Conservation (phyloP, 2,888 invertebrate genomes). For the Ptychoptera contaminata region DNA sequence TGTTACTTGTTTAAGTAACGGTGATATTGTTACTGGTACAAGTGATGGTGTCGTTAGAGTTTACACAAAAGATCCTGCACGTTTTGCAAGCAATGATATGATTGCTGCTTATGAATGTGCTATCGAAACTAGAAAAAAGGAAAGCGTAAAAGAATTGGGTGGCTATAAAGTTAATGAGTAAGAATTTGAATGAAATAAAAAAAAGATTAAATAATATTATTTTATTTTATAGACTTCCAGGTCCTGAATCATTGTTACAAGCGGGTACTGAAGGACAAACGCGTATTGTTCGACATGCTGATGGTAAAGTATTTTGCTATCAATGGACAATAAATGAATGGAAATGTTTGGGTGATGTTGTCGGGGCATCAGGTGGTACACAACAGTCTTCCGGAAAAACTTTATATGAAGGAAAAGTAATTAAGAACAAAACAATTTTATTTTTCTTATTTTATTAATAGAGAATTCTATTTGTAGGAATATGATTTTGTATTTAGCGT, state of each 20-base stretch:
- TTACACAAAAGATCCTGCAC: slow-evolving; percentile 55
- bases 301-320: slow-evolving; percentile 60
- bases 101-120: slow-evolving; percentile 55
- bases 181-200: slow-evolving; percentile 17
- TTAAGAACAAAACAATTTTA: neutral
- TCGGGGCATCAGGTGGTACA: slow-evolving; percentile 55
- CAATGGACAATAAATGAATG: slow-evolving; percentile 60
- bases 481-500: slow-evolving; percentile 94
- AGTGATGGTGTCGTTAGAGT: slow-evolving; percentile 81
- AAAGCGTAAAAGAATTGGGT: slow-evolving; percentile 56
- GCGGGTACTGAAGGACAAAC: slow-evolving; percentile 78
- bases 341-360: slow-evolving; percentile 79
- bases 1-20: slow-evolving; percentile 63
- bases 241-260: slow-evolving; percentile 55
- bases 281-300: slow-evolving; percentile 59
- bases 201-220: neutral
- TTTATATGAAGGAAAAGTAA: slow-evolving; percentile 57
- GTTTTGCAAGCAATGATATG: slow-evolving; percentile 49
- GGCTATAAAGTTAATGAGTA: slow-evolving; percentile 75
- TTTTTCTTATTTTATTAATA: slow-evolving; percentile 4
- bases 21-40: slow-evolving; percentile 76
- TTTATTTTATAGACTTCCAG: slow-evolving; percentile 48
- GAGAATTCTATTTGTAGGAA: slow-evolving; percentile 30
- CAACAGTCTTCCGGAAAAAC: slow-evolving; percentile 55
- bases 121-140: slow-evolving; percentile 44